Percentiles rank a stretch among this genome's conserved stretches.
phyloP scores from a whole-genome alignment of 1,140 invertebrate genomes.

The Tetraneura akinire region DNA sequence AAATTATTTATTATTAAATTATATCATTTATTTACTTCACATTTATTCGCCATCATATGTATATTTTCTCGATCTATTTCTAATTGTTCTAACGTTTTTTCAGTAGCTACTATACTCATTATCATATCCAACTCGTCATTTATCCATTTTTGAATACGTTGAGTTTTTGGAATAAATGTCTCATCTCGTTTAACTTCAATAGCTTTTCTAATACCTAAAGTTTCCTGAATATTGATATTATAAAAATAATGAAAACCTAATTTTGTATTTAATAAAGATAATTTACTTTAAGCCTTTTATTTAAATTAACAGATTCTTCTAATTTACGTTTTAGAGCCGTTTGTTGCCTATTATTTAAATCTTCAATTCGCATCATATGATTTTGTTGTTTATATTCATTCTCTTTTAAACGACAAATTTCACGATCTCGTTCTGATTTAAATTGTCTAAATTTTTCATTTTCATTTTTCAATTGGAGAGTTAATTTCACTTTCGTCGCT shows the following conservation, averaged over 20 bases:
- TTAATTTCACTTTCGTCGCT: slow-evolving; percentile 76
- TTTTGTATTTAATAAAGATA: too few species aligned
- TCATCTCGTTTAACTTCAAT: slow-evolving; percentile 59
- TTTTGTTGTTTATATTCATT: slow-evolving; percentile 79
- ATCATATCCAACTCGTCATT: slow-evolving; percentile 75
- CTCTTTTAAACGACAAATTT: slow-evolving; percentile 74
- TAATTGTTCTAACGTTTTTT: slow-evolving; percentile 72
- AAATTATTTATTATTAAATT: neutral
- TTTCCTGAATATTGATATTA: too few species aligned
- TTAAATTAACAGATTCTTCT: slow-evolving; percentile 77
- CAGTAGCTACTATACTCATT: slow-evolving; percentile 72
- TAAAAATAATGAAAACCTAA: too few species aligned
- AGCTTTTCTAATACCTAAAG: slow-evolving; percentile 61
- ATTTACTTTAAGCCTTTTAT: slow-evolving; percentile 72
- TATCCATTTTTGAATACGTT: slow-evolving; percentile 62
- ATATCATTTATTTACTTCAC: slow-evolving; percentile 58
- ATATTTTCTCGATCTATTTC: slow-evolving; percentile 71
- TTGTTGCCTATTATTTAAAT: slow-evolving; percentile 75
- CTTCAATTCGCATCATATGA: slow-evolving; percentile 77
- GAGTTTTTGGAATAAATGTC: slow-evolving; percentile 57
- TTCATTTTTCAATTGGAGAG: slow-evolving; percentile 82
- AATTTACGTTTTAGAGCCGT: slow-evolving; percentile 83
- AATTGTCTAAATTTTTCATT: slow-evolving; percentile 78
- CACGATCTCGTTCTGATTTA: slow-evolving; percentile 77
- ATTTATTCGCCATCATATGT: slow-evolving; percentile 56